Percentiles rank a stretch among this genome's conserved stretches.
These are phyloP conservation scores for Phyllotreta striolata DNA, from an alignment of 2,888 invertebrate genomes.

Conservation along the genomic window DNA sequence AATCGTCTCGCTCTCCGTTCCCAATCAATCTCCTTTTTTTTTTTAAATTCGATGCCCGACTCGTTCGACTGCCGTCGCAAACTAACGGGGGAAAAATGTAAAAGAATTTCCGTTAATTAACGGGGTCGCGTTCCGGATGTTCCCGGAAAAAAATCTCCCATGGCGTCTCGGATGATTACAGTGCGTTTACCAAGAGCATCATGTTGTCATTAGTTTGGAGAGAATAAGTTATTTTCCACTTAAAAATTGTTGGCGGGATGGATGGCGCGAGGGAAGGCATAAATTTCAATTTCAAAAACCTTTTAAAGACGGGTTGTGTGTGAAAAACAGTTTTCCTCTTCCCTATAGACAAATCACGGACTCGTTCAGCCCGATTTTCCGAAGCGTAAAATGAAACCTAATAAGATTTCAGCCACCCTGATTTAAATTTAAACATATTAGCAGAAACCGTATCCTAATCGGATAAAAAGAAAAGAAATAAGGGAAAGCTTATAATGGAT, in stretches of 20 bases:
- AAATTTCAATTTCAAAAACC: too few species aligned
- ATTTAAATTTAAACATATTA: conserved; percentile 15
- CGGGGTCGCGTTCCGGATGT: conserved; percentile 6
- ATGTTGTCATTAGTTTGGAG: too few species aligned
- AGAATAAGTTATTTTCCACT: too few species aligned
- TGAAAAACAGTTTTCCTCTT: too few species aligned
- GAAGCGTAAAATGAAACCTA: conserved; percentile 3
- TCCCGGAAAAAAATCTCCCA: neutral
- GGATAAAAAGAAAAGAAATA: neutral
- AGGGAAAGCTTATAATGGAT: neutral
- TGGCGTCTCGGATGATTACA: neutral
- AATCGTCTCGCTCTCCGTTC: conserved; percentile 4
- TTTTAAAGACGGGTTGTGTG: too few species aligned
- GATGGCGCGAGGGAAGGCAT: too few species aligned
- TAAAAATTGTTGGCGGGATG: too few species aligned
- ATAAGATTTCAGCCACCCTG: neutral
- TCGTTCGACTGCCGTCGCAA: conserved; percentile 12
- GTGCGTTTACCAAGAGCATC: too few species aligned
- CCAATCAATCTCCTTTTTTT: conserved; percentile 14
- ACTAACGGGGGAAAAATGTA: conserved; percentile 17
- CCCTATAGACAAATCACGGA: neutral
- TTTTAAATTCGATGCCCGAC: conserved; percentile 5
- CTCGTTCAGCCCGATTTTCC: conserved; percentile 4
- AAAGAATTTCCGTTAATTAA: conserved; percentile 16
- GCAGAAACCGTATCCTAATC: conserved; percentile 3